Evolutionary conservation across 2,888 invertebrate genomes (phyloP), one percentile per base, ranked within the genome.

Genomic region (Rhogogaster chlorosoma): DNA sequence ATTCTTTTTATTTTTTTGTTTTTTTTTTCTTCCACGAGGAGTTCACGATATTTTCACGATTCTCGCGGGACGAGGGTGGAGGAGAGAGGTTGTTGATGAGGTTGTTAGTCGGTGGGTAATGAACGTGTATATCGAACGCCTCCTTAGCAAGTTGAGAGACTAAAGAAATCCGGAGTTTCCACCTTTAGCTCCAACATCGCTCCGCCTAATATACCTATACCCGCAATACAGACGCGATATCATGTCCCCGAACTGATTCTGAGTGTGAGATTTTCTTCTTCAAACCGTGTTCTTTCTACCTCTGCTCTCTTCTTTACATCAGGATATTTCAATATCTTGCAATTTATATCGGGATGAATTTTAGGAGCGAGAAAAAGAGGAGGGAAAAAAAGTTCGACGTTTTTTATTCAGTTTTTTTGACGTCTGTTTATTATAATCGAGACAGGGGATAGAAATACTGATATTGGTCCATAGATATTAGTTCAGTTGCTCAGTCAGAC

Each of bases 31-130:
- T n/a, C 7, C n/a, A 53, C 53, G 1, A 53, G 7, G 67, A 32
- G 67, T 32, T 67, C 18, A 32, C 18, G 32, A 67, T 67, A 26
- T 67, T 29, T n/a, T n/a, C 32, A 32, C 67, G 67, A 67, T 67
- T 32, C 1, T 32, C 67, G 32, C 67, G 18, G 67, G 32, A 6
- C 18, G 67, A 67, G 67, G 67, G 15, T 26, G 32, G 6, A 42
- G 42, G 71, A 73, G 42, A 42, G 70, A 12, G 71, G 38, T 49
- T 53, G 49, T 53, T 84, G 71, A 84, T 73, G 83, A 84, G 71
- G 36, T 84, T 83, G 83, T 83, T 73, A 49, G 70, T 49, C 42
- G 49, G 12, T 49, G 49, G 83, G 67, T 84, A 71, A 84, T 84
- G 53, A 84, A 32, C 67, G 32, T 67, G 32, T 2, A 32, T 67